Conservation (phyloP, 2,797 vertebrate genomes). For the Anolis apletophallus region DNA sequence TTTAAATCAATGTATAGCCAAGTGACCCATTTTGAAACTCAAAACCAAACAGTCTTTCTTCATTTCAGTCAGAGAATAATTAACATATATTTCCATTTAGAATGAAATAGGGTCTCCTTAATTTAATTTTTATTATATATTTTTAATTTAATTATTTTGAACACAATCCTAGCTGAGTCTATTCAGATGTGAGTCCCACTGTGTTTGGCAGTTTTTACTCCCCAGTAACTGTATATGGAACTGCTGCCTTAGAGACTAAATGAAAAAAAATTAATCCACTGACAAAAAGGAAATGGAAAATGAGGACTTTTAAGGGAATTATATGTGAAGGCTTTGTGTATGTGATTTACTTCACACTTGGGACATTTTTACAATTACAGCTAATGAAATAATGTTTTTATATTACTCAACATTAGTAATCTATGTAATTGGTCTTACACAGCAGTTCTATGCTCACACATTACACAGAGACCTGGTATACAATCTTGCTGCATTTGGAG, state of each 20-base stretch:
- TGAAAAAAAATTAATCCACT: neutral
- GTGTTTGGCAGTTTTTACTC: neutral
- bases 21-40: slow-evolving; percentile 40
- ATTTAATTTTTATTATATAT: neutral
- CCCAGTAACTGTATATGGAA: neutral
- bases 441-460: neutral
- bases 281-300: neutral
- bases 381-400: neutral
- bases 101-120: neutral
- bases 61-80: neutral
- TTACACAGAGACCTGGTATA: neutral
- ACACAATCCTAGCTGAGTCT: neutral
- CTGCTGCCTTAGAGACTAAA: neutral
- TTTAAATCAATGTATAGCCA: slow-evolving; percentile 44
- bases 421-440: neutral
- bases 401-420: slow-evolving; percentile 13
- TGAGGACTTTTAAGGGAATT: neutral
- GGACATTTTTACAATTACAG: slow-evolving; percentile 5
- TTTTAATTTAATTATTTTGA: neutral
- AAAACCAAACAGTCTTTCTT: neutral
- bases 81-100: neutral
- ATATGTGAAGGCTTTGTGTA: neutral
- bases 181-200: neutral
- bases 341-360: neutral
- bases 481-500: neutral